phyloP scores from a whole-genome alignment of 2,113 vertebrate genomes.

The Petaurus breviceps region DNA sequence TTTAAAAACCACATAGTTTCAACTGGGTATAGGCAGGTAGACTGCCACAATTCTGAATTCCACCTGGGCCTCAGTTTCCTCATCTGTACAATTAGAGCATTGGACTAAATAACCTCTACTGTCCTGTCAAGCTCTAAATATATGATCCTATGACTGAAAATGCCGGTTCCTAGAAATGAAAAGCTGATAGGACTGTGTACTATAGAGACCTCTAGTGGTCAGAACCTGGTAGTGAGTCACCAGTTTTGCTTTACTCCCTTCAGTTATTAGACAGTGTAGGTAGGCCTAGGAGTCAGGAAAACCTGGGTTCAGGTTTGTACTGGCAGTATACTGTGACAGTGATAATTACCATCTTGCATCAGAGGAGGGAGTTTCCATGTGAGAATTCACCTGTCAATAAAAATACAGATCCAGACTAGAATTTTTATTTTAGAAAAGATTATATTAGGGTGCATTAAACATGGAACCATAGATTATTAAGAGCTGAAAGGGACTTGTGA shows the following conservation, averaged over 20 bases:
- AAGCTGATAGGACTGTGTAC: not conserved
- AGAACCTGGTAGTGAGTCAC: not conserved
- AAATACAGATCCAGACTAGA: not conserved
- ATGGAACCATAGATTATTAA: not conserved
- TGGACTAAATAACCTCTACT: not conserved
- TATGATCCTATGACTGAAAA: not conserved
- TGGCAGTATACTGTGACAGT: not conserved
- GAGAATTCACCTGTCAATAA: not conserved
- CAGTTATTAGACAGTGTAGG: not conserved
- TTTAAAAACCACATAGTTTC: not conserved
- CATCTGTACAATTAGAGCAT: not conserved
- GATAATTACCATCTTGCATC: not conserved
- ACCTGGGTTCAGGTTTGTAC: not conserved
- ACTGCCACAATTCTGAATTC: not conserved
- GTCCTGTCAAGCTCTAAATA: not conserved
- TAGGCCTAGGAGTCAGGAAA: not conserved
- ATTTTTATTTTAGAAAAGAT: not conserved
- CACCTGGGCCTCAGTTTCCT: not conserved
- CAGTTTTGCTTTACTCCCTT: not conserved
- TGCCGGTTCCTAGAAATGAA: not conserved
- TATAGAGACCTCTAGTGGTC: constrained; percentile 27
- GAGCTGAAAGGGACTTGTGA: not conserved
- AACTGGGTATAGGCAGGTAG: not conserved
- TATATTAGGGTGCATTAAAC: not conserved
- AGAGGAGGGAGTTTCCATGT: not conserved